Evolutionary conservation across 2,113 vertebrate species (phyloP).

Genomic region (Alosa alosa): DNA sequence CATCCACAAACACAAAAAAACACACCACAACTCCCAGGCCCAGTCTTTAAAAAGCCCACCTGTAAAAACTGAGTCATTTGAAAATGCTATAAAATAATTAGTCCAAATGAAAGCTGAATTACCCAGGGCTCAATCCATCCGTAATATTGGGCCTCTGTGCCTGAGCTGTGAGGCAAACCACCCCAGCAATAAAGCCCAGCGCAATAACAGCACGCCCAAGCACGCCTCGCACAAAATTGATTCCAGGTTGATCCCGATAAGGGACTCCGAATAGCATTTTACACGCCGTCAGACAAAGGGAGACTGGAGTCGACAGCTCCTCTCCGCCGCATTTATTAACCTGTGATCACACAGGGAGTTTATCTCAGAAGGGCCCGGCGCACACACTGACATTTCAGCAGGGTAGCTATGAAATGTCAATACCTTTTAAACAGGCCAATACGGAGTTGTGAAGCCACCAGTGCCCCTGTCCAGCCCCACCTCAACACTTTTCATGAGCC

Average conservation of each 20-base stretch:
- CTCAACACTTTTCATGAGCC: neutral
- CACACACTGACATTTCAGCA: conserved; percentile 51
- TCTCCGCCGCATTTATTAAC: conserved; percentile 35
- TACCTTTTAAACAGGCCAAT: conserved; percentile 36
- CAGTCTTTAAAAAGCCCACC: neutral
- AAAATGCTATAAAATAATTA: conserved; percentile 1
- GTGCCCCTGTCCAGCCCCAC: neutral
- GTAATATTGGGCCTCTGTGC: neutral
- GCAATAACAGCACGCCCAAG: neutral
- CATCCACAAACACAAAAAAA: neutral
- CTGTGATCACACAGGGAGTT: conserved; percentile 44
- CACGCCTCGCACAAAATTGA: neutral
- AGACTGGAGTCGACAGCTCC: conserved; percentile 5
- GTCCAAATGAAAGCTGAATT: neutral
- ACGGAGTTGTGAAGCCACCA: conserved; percentile 1
- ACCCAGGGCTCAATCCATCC: neutral
- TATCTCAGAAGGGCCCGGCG: conserved; percentile 38
- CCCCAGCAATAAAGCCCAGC: neutral
- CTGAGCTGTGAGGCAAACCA: neutral
- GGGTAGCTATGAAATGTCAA: conserved; percentile 54
- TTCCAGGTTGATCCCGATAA: conserved; percentile 10
- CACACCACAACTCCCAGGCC: neutral
- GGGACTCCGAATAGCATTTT: conserved; percentile 1
- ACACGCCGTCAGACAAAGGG: neutral
- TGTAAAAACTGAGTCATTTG: conserved; percentile 13